Evolutionary conservation across 2,797 vertebrate species (phyloP), one percentile per base, ranked within the genome.

Genomic region (Tadarida brasiliensis): DNA sequence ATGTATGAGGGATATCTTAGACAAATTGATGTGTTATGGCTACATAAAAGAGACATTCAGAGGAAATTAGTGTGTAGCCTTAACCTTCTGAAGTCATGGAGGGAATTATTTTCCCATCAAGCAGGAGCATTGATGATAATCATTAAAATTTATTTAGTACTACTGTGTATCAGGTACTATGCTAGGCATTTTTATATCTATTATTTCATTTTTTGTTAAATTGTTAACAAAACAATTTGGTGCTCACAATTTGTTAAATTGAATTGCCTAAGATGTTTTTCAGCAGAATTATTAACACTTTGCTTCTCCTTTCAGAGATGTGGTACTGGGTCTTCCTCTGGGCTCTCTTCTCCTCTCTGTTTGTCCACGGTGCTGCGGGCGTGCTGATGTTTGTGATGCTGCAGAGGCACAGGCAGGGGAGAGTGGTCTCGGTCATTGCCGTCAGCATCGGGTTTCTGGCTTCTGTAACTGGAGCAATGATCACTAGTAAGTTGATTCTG

Each of bases 291-390:
- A 90, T 86, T 98, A 98, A 98, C 59, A 0, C 49, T 94, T 94
- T 96, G 97, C 5, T 98, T 97, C 98, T 97, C 96, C 97, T 98
- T 99, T 97, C 98, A 99, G 99, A 99, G 98, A 99, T 99, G 99
- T 99, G 99, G 99, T 99, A 99, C 99, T 99, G 99, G 99, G 99
- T 99, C 98, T 99, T 99, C 98, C 99, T 99, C 91, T 99, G 99
- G 99, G 99, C 99, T 97, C 99, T 99, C 97, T 99, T 99, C 99
- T 99, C 99, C 92, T 99, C 99, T 87, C 99, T 99, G 97, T 99
- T 99, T 92, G 98, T 99, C 97, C 99, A 99, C 91, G 99, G 99
- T 93, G 99, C 99, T 73, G 99, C 99, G 87, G 99, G 99, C 93
- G 98, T 99, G 88, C 98, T 99, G 97, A 99, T 99, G 99, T 99